A percentile compares a stretch with the other conserved stretches of the same genome.
Conservation (phyloP, 2,888 invertebrate species). For the Callimorpha dominula region DNA sequence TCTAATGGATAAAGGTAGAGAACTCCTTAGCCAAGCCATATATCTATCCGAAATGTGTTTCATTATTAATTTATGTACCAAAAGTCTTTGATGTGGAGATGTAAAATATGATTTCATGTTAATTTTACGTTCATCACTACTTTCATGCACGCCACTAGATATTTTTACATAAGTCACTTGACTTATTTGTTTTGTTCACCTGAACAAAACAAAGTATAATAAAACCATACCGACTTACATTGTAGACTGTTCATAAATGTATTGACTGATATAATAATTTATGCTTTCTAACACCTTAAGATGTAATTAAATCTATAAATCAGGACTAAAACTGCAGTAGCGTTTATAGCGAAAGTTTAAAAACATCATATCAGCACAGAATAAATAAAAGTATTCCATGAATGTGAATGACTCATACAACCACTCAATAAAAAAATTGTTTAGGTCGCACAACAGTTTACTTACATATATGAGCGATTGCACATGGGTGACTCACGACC, state of each 20-base stretch:
- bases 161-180: too few relatives aligned
- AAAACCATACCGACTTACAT: not conserved
- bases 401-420: not conserved
- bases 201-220: slow-evolving; percentile 2
- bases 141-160: too few relatives aligned
- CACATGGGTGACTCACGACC: too few relatives aligned
- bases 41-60: slow-evolving; percentile 18
- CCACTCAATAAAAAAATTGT: not conserved
- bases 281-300: not conserved
- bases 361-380: too few relatives aligned
- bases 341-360: too few relatives aligned
- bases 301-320: not conserved
- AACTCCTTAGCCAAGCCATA: too few relatives aligned
- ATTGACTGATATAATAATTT: not conserved
- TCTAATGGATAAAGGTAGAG: too few relatives aligned
- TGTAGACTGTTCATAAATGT: not conserved
- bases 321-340: not conserved
- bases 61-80: slow-evolving; percentile 34
- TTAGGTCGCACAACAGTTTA: not conserved
- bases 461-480: not conserved
- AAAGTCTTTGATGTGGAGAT: slow-evolving; percentile 14
- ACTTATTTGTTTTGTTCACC: too few relatives aligned
- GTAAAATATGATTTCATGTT: slow-evolving; percentile 16
- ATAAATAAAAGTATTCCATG: too few relatives aligned
- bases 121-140: slow-evolving; percentile 3